Evolutionary conservation across 2,888 invertebrate species (phyloP), one percentile per base, ranked within the genome.

Genomic region (Lasioglossum morio): DNA sequence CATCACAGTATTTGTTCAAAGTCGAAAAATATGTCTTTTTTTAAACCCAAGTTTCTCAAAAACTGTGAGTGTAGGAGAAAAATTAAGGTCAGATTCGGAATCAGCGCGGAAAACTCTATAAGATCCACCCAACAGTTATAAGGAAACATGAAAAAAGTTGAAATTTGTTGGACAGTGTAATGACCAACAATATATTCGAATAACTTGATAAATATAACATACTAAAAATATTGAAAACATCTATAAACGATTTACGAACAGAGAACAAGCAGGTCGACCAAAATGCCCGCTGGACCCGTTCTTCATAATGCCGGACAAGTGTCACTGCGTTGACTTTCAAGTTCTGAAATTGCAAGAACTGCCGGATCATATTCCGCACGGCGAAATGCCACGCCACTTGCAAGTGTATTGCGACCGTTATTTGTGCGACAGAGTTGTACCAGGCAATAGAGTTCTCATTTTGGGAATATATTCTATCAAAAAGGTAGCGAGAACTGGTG

Each of bases 211-310:
- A 40, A 34, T 37, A 53, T 73, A 57, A n/a, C 14, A 40, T 72
- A 79, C 40, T 27, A 81, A 14, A 70, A 43, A 60, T 46, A 48
- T 73, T 70, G 0, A 27, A 74, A 63, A 66, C 7, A 80, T 77
- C 40, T 16, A 23, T 48, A 57, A 66, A n/a, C 27, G 23, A 27
- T 78, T 82, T 43, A 75, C 60, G 34, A 72, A 75, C 82, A 98
- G 98, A 27, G 99, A 99, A 94, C 98, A 99, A 96, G 98, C 98
- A 85, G 99, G 99, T 43, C 96, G 98, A 79, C 98, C 98, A 0
- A 98, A 98, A 93, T 99, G 99, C 94, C 99, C 99, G 0, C 94
- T 99, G 81, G 99, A 99, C 96, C 99, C 99, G 1, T 99, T 98
- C 95, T 99, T 99, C 95, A 99, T 99, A 87, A 97, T 99, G 95